Evolutionary conservation across 2,113 vertebrate genomes (phyloP).

Genomic region (pig (Sus scrofa)): T2T-Sscrofa CM000824.6:232165501-232166000

Average conservation of each 20-base stretch:
- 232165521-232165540: not conserved
- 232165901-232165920: fast-evolving
- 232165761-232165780: not conserved
- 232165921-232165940: not conserved
- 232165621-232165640: not conserved
- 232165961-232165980: not conserved
- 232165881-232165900: not conserved
- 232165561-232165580: not conserved
- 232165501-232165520: not conserved
- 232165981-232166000: not conserved
- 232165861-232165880: not conserved
- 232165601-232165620: not conserved
- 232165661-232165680: too few relatives aligned
- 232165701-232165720: fast-evolving
- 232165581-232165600: not conserved
- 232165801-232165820: not conserved
- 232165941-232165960: fast-evolving
- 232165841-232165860: not conserved
- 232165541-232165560: not conserved
- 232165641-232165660: too few relatives aligned
- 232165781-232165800: not conserved
- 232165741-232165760: not conserved
- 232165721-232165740: fast-evolving
- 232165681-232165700: fast-evolving
- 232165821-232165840: too few relatives aligned